phyloP scores from a whole-genome alignment of 2,113 vertebrate species.

The Prochilodus magdalenae region DNA sequence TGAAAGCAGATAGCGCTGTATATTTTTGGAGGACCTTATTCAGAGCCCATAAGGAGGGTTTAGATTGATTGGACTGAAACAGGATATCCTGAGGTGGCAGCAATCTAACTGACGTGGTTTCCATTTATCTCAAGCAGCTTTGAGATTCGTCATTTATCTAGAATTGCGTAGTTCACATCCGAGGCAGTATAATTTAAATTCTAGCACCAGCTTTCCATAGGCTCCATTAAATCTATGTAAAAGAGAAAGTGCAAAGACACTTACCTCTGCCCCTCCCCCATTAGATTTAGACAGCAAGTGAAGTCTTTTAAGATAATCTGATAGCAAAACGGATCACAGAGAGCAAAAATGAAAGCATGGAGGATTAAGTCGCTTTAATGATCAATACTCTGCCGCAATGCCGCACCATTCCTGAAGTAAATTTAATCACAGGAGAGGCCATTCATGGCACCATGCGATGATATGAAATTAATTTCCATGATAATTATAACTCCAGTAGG shows the following conservation, averaged over 20 bases:
- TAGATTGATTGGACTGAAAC: neutral
- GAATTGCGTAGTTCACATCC: neutral
- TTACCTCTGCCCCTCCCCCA: neutral
- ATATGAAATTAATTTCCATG: constrained; percentile 15
- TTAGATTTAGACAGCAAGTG: neutral
- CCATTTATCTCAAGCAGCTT: constrained; percentile 2
- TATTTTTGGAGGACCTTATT: neutral
- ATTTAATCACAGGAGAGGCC: constrained; percentile 12
- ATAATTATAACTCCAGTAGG: constrained; percentile 39
- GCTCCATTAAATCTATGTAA: neutral
- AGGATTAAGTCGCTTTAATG: neutral
- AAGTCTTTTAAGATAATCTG: neutral
- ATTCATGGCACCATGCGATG: neutral
- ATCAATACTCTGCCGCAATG: neutral
- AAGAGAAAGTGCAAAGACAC: neutral
- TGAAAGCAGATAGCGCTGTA: neutral
- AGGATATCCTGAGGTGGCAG: neutral
- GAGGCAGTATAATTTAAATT: neutral
- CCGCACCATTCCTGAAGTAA: neutral
- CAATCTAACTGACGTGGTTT: neutral
- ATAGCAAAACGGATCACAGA: neutral
- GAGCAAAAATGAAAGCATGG: neutral
- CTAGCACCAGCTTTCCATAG: neutral
- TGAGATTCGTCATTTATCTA: neutral
- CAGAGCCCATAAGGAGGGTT: neutral